Conservation (phyloP, 2,113 vertebrate genomes). For the Catharus minimus region DNA sequence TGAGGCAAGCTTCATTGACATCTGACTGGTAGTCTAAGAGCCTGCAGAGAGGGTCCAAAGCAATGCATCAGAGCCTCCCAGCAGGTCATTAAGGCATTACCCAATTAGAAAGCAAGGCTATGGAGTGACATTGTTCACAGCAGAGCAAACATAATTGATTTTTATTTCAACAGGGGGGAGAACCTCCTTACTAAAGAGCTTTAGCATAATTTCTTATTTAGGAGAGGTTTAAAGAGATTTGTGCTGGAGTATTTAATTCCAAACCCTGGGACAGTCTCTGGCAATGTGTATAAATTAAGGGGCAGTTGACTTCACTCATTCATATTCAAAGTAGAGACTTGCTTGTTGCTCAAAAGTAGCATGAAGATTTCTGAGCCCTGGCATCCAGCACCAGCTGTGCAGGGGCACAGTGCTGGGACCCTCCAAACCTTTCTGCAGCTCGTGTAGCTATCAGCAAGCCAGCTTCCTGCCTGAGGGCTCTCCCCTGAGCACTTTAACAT, state of each 20-base stretch:
- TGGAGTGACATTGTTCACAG: constrained; percentile 56
- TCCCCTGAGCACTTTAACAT: neutral
- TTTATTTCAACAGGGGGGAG: constrained; percentile 69
- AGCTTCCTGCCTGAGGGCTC: neutral
- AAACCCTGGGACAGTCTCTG: constrained; percentile 69
- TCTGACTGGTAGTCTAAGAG: constrained; percentile 71
- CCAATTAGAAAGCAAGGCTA: constrained; percentile 68
- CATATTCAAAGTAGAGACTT: constrained; percentile 67
- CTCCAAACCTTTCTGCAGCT: neutral
- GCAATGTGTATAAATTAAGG: constrained; percentile 70
- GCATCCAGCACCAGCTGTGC: constrained; percentile 26
- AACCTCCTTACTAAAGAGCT: constrained; percentile 61
- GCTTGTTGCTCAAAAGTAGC: constrained; percentile 47
- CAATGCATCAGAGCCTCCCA: constrained; percentile 56
- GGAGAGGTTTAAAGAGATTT: constrained; percentile 71
- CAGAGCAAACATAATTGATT: constrained; percentile 72
- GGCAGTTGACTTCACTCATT: constrained; percentile 78
- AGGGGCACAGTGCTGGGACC: neutral
- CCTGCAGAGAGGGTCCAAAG: constrained; percentile 68
- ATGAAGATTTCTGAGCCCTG: constrained; percentile 40
- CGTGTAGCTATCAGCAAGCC: neutral
- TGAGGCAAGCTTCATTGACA: constrained; percentile 65
- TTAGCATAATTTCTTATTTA: constrained; percentile 76
- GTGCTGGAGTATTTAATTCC: constrained; percentile 70
- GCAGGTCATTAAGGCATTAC: constrained; percentile 57